phyloP scores from a whole-genome alignment of 2,797 vertebrate species.

The Karalla daura region DNA sequence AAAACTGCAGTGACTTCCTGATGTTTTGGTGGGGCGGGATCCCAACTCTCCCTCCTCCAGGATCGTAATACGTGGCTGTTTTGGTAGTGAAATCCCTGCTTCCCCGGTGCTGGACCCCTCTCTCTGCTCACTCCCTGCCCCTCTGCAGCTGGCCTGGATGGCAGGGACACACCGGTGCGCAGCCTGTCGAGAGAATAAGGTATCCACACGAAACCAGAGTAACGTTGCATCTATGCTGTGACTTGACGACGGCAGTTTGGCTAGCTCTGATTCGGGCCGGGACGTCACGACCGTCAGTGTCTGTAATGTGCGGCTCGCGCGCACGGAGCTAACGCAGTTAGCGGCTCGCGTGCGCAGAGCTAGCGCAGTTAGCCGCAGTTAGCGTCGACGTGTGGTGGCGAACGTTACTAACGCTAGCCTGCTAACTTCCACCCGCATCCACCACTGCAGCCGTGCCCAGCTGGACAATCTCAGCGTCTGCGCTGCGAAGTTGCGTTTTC shows the following conservation, averaged over 20 bases:
- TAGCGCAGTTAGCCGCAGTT: no score
- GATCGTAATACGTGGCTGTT: constrained; percentile 80
- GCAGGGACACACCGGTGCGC: constrained; percentile 87
- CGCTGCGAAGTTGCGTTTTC: fast-evolving
- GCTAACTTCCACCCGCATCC: constrained; percentile 43
- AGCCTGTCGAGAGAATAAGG: constrained; percentile 71
- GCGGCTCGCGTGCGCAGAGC: no score
- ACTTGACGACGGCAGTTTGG: no score
- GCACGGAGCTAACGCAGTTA: no score
- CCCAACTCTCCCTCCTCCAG: constrained; percentile 33
- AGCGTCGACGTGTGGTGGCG: not conserved
- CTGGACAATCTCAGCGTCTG: no score
- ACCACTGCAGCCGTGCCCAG: no score
- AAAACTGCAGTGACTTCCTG: constrained; percentile 56
- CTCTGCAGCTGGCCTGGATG: constrained; percentile 87
- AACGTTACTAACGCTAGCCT: constrained; percentile 61
- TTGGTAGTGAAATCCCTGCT: no score
- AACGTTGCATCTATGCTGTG: fast-evolving
- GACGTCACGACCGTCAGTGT: not conserved
- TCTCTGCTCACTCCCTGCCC: constrained; percentile 19
- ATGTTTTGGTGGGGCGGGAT: constrained; percentile 53
- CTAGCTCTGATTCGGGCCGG: no score
- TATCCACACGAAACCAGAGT: constrained; percentile 50
- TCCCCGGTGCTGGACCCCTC: not conserved
- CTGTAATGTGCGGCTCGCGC: no score